Evolutionary conservation across 2,888 invertebrate genomes (phyloP).

Genomic region (Rhagium mordax): DNA sequence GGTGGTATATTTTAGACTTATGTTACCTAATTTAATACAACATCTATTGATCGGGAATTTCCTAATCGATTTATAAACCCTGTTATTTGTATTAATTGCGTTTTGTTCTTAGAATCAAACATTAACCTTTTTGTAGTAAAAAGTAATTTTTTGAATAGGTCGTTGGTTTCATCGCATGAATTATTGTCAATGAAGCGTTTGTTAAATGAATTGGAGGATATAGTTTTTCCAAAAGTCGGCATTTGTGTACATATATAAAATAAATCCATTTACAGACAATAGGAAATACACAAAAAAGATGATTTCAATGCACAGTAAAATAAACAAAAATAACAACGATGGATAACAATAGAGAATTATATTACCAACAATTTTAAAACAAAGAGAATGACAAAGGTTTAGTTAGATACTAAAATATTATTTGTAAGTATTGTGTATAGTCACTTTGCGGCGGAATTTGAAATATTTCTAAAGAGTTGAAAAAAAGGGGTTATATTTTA

Average conservation of each 20-base stretch:
- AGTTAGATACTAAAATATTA: no score
- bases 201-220: constrained; percentile 1
- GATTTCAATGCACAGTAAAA: not conserved
- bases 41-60: not conserved
- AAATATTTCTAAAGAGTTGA: no score
- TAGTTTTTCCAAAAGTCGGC: not conserved
- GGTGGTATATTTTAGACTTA: no score
- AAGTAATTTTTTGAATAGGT: constrained; percentile 1
- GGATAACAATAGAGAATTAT: not conserved
- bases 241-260: not conserved
- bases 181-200: constrained; percentile 15
- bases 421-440: no score
- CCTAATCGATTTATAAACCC: not conserved
- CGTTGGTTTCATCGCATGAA: constrained; percentile 11
- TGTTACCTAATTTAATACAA: not conserved
- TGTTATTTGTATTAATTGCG: not conserved
- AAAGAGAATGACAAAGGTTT: not conserved
- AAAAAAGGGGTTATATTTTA: no score
- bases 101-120: not conserved
- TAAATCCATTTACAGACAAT: not conserved
- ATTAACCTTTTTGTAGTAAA: not conserved
- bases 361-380: not conserved
- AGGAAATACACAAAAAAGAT: not conserved
- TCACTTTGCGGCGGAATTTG: no score
- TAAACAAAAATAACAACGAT: not conserved